Base-by-base conservation (phyloP, 2,888 invertebrate genomes). In the Eulithis testata region DNA sequence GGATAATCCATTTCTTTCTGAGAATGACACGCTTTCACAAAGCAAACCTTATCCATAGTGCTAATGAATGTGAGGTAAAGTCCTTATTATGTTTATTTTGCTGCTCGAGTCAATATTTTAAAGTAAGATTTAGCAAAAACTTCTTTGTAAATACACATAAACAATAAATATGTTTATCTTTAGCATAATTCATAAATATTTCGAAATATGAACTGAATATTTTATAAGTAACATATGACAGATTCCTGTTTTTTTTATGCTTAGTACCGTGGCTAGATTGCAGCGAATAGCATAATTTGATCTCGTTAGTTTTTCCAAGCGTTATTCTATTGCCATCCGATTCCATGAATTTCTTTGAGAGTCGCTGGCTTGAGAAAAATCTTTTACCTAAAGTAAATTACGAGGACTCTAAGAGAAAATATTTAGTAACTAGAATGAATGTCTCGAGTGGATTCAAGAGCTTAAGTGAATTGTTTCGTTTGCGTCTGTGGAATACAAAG, bases 401-500 rank as follows among this genome's bases (percentile, higher is more conserved):
- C 47, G 43, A 50, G 49, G 44, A 64, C 43, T 63, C 56, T 31
- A 37, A 63, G 49, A 64, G 27, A 66, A 56, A 68, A 62, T 71
- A 63, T 68, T 66, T 55, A 62, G 67, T 67, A 53, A 70, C 71
- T 66, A 66, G 52, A 66, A 69, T 69, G 60, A 69, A 68, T 64
- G 63, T 66, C 68, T 69, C 61, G 51, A 59, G 66, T 60, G 68
- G 65, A 71, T 71, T 70, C 66, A 68, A 70, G 64, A 63, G 61
- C 62, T 65, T 68, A 69, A 69, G 64, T 68, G 67, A 72, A 70
- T 70, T 72, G 67, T 70, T 70, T 69, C 55, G 43, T 66, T 70
- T 65, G 63, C 56, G 72, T 53, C 63, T 55, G 52, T 45, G 51
- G 68, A 69, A 66, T 71, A 66, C 58, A 63, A 67, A 69, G 60